These are phyloP conservation scores for Sebastiscus albofasciatus DNA, from an alignment of 2,797 vertebrate species.

Conservation along the genomic window DNA sequence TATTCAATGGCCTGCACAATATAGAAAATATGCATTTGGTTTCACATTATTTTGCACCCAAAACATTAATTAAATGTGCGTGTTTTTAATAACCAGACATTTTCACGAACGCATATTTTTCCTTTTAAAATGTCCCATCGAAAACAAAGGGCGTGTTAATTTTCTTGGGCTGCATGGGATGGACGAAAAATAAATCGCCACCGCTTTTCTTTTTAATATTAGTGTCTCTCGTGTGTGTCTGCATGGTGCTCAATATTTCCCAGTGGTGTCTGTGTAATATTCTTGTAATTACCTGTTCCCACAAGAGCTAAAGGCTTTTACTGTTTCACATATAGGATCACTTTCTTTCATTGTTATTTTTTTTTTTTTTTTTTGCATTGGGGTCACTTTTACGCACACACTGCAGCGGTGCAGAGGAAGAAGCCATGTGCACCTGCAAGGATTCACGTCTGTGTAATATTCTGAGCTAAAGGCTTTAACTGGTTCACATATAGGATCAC, in stretches of 20 bases:
- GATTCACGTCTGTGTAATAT: slow-evolving; percentile 35
- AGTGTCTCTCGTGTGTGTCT: slow-evolving; percentile 33
- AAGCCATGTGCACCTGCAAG: slow-evolving; percentile 7
- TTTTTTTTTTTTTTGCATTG: slow-evolving; percentile 16
- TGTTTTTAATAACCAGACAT: not conserved
- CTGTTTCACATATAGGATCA: not conserved
- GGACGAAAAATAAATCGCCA: slow-evolving; percentile 32
- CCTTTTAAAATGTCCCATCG: not conserved
- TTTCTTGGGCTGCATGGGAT: not conserved
- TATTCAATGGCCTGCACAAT: not conserved
- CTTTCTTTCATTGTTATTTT: not conserved
- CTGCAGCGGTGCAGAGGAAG: slow-evolving; percentile 15
- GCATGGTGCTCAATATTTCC: slow-evolving; percentile 36
- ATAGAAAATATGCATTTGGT: not conserved
- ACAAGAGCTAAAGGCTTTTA: not conserved
- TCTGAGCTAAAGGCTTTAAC: slow-evolving; percentile 1
- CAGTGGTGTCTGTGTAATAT: slow-evolving; percentile 54
- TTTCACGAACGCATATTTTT: not conserved
- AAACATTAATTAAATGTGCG: not conserved
- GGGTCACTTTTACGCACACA: slow-evolving; percentile 45
- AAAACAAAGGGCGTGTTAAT: slow-evolving; percentile 17
- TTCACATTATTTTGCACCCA: not conserved
- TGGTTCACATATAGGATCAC: not conserved
- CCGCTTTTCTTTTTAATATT: slow-evolving; percentile 47
- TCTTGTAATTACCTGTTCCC: slow-evolving; percentile 42